Conservation (phyloP, 2,888 invertebrate species). For the Noctua janthe region DNA sequence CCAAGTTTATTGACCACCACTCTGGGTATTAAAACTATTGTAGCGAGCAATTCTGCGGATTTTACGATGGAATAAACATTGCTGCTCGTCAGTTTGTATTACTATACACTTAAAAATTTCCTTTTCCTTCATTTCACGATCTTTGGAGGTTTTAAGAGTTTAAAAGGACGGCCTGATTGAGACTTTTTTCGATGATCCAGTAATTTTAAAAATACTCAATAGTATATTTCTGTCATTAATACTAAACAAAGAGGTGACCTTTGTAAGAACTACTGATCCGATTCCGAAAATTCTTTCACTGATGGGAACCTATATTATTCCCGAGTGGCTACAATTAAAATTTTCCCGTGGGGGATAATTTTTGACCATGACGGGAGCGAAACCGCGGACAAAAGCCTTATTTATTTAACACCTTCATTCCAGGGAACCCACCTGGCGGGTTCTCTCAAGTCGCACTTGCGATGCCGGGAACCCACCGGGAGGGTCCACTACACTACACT, state of each 20-base stretch:
- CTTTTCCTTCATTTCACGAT: slow-evolving; percentile 12
- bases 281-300: not conserved
- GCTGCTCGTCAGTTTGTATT: slow-evolving; percentile 6
- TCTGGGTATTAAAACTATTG: slow-evolving; percentile 49
- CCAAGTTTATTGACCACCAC: slow-evolving; percentile 44
- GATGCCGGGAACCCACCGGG: too few relatives aligned
- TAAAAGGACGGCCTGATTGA: not conserved
- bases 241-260: too few relatives aligned
- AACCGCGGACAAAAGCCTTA: too few relatives aligned
- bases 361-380: not conserved
- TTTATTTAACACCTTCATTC: too few relatives aligned
- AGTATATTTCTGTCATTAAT: not conserved
- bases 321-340: not conserved
- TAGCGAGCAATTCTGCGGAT: slow-evolving; percentile 6
- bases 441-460: too few relatives aligned
- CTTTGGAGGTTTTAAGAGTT: too few relatives aligned
- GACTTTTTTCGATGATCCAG: not conserved
- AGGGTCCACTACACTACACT: too few relatives aligned
- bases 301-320: too few relatives aligned
- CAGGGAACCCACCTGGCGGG: too few relatives aligned
- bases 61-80: slow-evolving; percentile 26
- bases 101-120: not conserved
- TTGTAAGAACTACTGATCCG: not conserved
- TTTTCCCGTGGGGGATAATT: not conserved
- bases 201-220: not conserved